Evolutionary conservation across 2,113 vertebrate genomes (phyloP).

Genomic region (Crotalus tigris): DNA sequence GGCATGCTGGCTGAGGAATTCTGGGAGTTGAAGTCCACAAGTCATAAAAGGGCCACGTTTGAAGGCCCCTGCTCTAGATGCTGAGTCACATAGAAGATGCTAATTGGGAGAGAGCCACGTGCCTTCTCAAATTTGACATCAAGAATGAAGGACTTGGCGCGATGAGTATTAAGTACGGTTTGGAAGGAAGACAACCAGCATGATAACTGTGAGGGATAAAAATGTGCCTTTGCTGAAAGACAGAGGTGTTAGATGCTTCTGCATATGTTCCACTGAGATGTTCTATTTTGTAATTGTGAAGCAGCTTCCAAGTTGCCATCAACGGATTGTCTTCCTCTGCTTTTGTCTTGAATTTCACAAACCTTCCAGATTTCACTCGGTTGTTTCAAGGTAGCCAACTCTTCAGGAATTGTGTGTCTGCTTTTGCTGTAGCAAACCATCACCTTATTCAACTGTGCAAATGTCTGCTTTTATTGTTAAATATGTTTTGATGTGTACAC

Average conservation of each 20-base stretch:
- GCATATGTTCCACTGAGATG: conserved; percentile 27
- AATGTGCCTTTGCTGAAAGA: conserved; percentile 35
- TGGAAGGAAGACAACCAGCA: conserved; percentile 19
- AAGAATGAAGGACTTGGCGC: conserved; percentile 16
- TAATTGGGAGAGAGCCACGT: neutral
- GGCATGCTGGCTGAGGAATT: too few species aligned
- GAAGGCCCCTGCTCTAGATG: neutral
- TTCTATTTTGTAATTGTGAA: conserved; percentile 32
- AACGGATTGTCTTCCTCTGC: conserved; percentile 6
- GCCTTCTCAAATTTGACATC: conserved; percentile 8
- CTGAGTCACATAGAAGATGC: neutral
- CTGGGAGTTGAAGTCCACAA: too few species aligned
- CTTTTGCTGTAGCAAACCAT: neutral
- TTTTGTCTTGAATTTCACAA: neutral
- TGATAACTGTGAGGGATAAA: conserved; percentile 34
- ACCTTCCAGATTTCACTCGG: neutral
- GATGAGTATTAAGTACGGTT: conserved; percentile 2
- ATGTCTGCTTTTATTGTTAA: neutral
- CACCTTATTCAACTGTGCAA: neutral
- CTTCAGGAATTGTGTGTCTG: neutral
- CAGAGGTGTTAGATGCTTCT: conserved; percentile 27
- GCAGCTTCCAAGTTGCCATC: conserved; percentile 15
- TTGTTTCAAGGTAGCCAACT: neutral
- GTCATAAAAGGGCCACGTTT: too few species aligned
- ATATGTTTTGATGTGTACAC: neutral